Percentiles rank a stretch among this genome's conserved stretches.
Conservation (phyloP, 2,113 vertebrate genomes). For the Ivindomyrus marchei region DNA sequence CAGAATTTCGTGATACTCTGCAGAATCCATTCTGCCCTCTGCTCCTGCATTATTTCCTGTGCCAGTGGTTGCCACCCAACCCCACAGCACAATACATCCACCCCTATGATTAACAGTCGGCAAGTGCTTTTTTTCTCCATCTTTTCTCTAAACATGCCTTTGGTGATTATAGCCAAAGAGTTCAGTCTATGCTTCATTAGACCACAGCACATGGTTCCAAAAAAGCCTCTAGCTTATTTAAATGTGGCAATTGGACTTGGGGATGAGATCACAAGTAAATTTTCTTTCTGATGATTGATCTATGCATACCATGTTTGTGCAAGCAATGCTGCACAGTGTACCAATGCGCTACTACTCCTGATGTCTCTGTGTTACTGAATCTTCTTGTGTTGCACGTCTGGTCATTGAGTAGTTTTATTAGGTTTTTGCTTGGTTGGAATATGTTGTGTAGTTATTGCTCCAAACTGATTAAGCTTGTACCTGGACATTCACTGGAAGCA, state of each 20-base stretch:
- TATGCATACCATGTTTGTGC: not conserved
- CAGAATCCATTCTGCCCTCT: not conserved
- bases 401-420: not conserved
- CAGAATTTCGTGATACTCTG: not conserved
- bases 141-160: not conserved
- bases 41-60: not conserved
- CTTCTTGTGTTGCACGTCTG: not conserved
- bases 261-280: not conserved
- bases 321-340: not conserved
- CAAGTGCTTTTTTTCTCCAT: not conserved
- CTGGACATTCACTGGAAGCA: not conserved
- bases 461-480: not conserved
- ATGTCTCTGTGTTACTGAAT: not conserved
- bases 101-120: not conserved
- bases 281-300: not conserved
- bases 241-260: not conserved
- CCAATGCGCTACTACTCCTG: not conserved
- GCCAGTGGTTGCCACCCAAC: not conserved
- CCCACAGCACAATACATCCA: not conserved
- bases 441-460: not conserved
- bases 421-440: not conserved
- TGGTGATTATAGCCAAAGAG: not conserved
- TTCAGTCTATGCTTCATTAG: not conserved
- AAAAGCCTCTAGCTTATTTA: not conserved
- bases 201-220: not conserved